Base-by-base conservation (phyloP, 2,113 vertebrate genomes). In the Phaethornis superciliosus region DNA sequence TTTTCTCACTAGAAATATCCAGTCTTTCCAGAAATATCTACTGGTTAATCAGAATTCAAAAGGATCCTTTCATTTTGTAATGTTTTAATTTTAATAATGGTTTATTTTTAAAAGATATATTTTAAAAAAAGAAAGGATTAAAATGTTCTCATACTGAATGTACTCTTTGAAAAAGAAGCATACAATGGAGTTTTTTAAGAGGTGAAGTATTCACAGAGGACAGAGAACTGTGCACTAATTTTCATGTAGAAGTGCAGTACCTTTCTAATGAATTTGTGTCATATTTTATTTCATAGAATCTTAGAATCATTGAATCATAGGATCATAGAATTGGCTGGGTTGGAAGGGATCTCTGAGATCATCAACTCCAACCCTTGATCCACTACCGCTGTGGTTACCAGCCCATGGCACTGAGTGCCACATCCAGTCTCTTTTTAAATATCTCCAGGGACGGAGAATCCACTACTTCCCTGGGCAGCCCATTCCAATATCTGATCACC, bases 251-350 rank as follows among this genome's bases (percentile, higher is more conserved):
- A 85, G 16, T 21, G 19, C 23, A 83, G 14, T 83, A 92, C 15
- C 72, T 89, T 81, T 93, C 69, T 88, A 96, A 94, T 91, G 22
- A 94, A 16, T 85, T 44, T 72, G 4, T 93, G 22, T 15, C 33
- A 59, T 94, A 82, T 71, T 95, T 92, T 89, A 11, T 93, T n/a
- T n/a, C n/a, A n/a, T n/a, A n/a, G n/a, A n/a, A n/a, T n/a, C n/a
- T n/a, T n/a, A n/a, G n/a, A n/a, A n/a, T n/a, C n/a, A n/a, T n/a
- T n/a, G n/a, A n/a, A n/a, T n/a, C n/a, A n/a, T n/a, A n/a, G n/a
- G n/a, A n/a, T n/a, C n/a, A n/a, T n/a, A n/a, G n/a, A n/a, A n/a
- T n/a, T n/a, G n/a, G n/a, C n/a, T n/a, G n/a, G n/a, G n/a, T n/a
- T n/a, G n/a, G n/a, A n/a, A n/a, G n/a, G n/a, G n/a, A n/a, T n/a